Evolutionary conservation across 2,888 invertebrate species (phyloP), one percentile per base, ranked within the genome.

Genomic region (Physocephala rufipes): DNA sequence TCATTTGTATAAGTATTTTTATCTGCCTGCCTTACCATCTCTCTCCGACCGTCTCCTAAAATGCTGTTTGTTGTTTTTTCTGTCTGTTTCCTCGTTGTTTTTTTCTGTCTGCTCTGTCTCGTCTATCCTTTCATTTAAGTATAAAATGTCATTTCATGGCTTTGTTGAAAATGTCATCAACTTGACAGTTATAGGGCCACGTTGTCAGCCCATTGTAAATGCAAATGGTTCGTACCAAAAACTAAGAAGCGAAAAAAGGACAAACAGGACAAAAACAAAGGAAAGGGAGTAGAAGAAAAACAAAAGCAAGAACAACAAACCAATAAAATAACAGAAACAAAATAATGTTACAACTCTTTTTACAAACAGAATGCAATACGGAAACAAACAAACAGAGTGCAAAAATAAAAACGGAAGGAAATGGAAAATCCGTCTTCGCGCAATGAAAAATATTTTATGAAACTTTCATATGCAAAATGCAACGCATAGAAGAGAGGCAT

Each of bases 181-280:
- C 82, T 82, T 81, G 81, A 81, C 81, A 82, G 81, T 81, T 81
- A n/a, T 79, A 82, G 79, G 80, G 80, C 80, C 81, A 81, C 81
- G 82, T 79, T 81, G 81, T 82, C 82, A 82, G 82, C 80, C 73
- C 78, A 76, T 74, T 73, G 67, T 76, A 78, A 81, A 82, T 81
- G 81, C 80, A 82, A 81, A 81, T 82, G 79, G 69, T 64, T 66
- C 74, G 74, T 76, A 73, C 79, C 49, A 66, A 70, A 72, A 70
- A 68, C 24, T 2, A 24, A 9, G 24, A 28, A 58, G 28, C 47
- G 63, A 73, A 73, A 64, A 67, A 72, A 75, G 71, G 67, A 73
- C 75, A 80, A 79, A 80, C 79, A 70, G 24, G 45, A 51, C 67
- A 55, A 51, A 21, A 61, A 69, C 24, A 24, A 59, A 12, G 12